Conservation (phyloP, 2,113 vertebrate genomes). For the Epinephelus moara region DNA sequence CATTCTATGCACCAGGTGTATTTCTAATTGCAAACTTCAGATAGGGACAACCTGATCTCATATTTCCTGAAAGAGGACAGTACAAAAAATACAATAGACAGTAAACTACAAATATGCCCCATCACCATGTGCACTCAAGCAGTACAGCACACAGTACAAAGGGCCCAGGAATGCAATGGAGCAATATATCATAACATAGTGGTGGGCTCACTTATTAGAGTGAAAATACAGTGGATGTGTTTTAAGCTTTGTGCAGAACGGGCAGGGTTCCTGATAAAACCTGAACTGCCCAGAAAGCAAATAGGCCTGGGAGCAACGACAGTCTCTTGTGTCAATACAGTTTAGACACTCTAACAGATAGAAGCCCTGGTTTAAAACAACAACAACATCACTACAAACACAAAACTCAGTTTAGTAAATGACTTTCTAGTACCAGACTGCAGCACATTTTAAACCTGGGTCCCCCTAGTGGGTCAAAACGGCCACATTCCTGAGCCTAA, state of each 20-base stretch:
- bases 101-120: neutral
- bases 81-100: neutral
- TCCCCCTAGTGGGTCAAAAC: slow-evolving; percentile 48
- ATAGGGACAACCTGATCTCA: neutral
- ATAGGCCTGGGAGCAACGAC: too few relatives aligned
- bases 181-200: neutral
- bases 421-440: neutral
- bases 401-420: neutral
- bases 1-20: neutral
- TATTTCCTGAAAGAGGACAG: neutral
- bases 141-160: neutral
- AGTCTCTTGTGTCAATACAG: too few relatives aligned
- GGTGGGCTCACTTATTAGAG: neutral
- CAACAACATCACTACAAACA: neutral
- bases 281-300: too few relatives aligned
- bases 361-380: too few relatives aligned
- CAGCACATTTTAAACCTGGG: neutral
- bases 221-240: too few relatives aligned
- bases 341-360: too few relatives aligned
- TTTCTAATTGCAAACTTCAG: neutral
- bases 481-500: slow-evolving; percentile 12
- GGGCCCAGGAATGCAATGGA: neutral
- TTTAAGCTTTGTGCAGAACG: too few relatives aligned
- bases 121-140: neutral
- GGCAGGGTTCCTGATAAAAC: too few relatives aligned